Base-by-base conservation (phyloP, 2,888 invertebrate genomes). In the Patella caerulea region DNA sequence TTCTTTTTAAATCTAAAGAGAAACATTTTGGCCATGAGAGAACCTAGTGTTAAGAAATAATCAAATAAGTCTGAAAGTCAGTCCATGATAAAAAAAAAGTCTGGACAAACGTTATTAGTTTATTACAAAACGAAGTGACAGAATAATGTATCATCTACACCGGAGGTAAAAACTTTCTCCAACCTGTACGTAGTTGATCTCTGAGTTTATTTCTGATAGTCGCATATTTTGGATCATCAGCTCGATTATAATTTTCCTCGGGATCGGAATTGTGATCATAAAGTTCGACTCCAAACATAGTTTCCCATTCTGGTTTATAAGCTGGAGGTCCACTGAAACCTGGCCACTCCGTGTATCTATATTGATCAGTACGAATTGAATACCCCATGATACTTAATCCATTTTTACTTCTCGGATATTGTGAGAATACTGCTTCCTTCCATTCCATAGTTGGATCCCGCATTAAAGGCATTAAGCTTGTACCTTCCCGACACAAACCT, bases 311-410 rank as follows among this genome's bases (percentile, higher is more conserved):
- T 1, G 83, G 81, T 54, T 80, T 77, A 73, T 81, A 84, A 2
- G 54, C 71, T 2, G 80, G 79, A 7, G 70, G 55, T 17, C 56
- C 72, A 17, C 74, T 59, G 59, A 83, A 86, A n/a, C 74, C 53
- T 7, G 80, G 80, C 85, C 85, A 87, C 72, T 86, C 86, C 12
- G 86, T 86, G 73, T 86, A 86, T 24, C 86, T 73, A 74, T 77
- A 85, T 15, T 75, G 77, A 55, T 84, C 82, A 34, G 86, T 86
- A 11, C 83, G 75, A 15, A 85, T 77, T 3, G 81, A 78, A 75
- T 87, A 86, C 3, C 86, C 87, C 85, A 85, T 84, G 2, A 80
- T 52, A 7, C 45, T 29, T 3, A 7, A n/a, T 12, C 11, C 17
- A 29, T 73, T 5, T 45, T 73, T 14, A 34, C n/a, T 7, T 69